Evolutionary conservation across 2,888 invertebrate genomes (phyloP), one percentile per base, ranked within the genome.

Genomic region (Dioctria linearis): DNA sequence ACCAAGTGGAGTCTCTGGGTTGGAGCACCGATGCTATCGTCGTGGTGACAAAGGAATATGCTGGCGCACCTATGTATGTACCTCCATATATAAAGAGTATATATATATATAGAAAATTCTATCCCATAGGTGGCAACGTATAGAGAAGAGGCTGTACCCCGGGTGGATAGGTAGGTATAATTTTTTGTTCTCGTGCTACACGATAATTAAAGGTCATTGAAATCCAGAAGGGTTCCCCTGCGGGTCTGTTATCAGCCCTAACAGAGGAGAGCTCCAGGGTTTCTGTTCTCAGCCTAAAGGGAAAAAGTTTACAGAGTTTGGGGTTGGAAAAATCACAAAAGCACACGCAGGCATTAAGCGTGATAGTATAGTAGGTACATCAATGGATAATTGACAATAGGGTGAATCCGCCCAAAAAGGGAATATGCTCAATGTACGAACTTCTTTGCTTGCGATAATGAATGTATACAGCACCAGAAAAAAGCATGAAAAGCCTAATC

Each of bases 161-260:
- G 25, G 25, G 25, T 25, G 25, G 25, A 25, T 25, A 25, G 25
- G 25, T 25, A 25, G 25, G 63, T 5, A 40, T 76, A 76, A 76
- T 76, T 76, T 76, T 76, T 76, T 76, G n/a, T 51, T 76, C 76
- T 76, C 76, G 39, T 76, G 63, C 63, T 63, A 63, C 76, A 76
- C 49, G 76, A 63, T 76, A 76, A 76, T 76, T 76, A 76, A 37
- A 76, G 76, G 76, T 76, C 63, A 76, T 76, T 76, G 76, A 76
- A 76, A 49, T 61, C 49, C 63, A 3, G 63, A 3, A n/a, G 63
- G 40, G 61, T 66, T 8, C 6, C 37, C 61, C 61, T 63, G 51
- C 61, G 63, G 39, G 76, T 25, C 25, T 25, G 25, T 25, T 25
- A 25, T 25, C 39, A 42, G 46, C 63, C 43, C 49, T 8, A 39